Evolutionary conservation across 2,888 invertebrate genomes (phyloP), one percentile per base, ranked within the genome.

Genomic region (Sinopyrophorus schimmeli): DNA sequence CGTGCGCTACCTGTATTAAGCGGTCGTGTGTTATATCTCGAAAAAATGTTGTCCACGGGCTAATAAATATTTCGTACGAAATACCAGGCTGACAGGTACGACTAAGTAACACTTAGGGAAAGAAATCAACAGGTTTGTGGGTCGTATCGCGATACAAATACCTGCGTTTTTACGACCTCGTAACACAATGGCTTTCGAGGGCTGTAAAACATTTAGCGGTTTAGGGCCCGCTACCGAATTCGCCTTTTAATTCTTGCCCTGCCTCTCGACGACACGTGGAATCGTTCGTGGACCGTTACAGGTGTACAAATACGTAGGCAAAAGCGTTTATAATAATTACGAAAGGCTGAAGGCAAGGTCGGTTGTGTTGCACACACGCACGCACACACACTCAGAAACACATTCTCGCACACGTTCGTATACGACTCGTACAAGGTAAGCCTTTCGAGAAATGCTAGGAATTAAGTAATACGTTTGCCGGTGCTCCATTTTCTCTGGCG

Each of bases 71-170:
- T 46, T 46, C 31, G 38, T 44, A 10, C 38, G 38, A 38, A 46
- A 46, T 46, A 24, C 26, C 28, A 16, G 23, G 18, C 46, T 46
- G 39, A 46, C 46, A 39, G 38, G 46, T 46, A 37, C 31, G 38
- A 46, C 47, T 28, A 51, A 59, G 58, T 58, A 58, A 54, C 59
- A 60, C 59, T 57, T 54, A 53, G 23, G 49, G 56, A 44, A 56
- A 54, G 56, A 61, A 60, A 64, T 63, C 65, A 65, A 65, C 65
- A 65, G 65, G 65, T 65, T 61, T 58, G 58, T 57, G 47, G 61
- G 60, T 56, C 59, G 58, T 57, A 57, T 58, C 58, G 55, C 55
- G 44, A 59, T 57, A 59, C 58, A 63, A 53, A 60, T 64, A 63
- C 62, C 61, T 64, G 59, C 32, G 53, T 57, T 58, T 57, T 58